These are phyloP conservation scores for Zaprionus camerounensis DNA, from an alignment of 1,140 invertebrate species.

Conservation along the genomic window DNA sequence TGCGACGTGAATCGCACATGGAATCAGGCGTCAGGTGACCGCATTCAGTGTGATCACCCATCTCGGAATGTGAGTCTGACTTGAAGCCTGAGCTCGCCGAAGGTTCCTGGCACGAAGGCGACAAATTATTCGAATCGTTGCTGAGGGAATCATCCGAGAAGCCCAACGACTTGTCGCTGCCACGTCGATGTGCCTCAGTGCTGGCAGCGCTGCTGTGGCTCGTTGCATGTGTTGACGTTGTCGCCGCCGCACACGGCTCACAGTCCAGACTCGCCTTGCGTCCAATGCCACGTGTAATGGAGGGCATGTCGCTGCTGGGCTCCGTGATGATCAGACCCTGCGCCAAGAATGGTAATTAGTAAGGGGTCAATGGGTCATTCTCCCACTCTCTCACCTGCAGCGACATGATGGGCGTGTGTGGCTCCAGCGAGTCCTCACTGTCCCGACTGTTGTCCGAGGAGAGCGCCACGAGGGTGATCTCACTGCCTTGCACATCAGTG, in stretches of 20 bases:
- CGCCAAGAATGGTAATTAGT: slow-evolving; percentile 42
- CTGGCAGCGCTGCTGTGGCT: slow-evolving; percentile 15
- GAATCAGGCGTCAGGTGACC: slow-evolving; percentile 82
- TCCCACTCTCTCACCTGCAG: slow-evolving; percentile 57
- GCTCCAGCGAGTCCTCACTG: slow-evolving; percentile 83
- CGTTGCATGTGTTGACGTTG: slow-evolving; percentile 21
- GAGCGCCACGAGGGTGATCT: slow-evolving; percentile 90
- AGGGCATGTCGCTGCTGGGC: slow-evolving; percentile 90
- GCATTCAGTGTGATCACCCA: slow-evolving; percentile 82
- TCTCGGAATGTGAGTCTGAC: slow-evolving; percentile 83
- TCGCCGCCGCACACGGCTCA: slow-evolving; percentile 62
- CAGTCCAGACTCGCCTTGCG: slow-evolving; percentile 87
- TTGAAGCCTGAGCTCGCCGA: slow-evolving; percentile 84
- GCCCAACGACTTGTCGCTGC: slow-evolving; percentile 87
- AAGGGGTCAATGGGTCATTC: background rate
- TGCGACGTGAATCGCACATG: slow-evolving; percentile 80
- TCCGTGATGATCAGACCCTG: slow-evolving; percentile 89
- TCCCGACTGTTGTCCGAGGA: slow-evolving; percentile 89
- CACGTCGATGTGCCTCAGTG: slow-evolving; percentile 82
- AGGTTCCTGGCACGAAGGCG: slow-evolving; percentile 80
- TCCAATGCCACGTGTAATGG: slow-evolving; percentile 92
- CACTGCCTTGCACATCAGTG: slow-evolving; percentile 94
- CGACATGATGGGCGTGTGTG: slow-evolving; percentile 82
- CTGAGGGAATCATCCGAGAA: slow-evolving; percentile 89
- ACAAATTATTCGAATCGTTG: slow-evolving; percentile 86